Base-by-base conservation (phyloP, 2,797 vertebrate genomes). In the Sebastolobus alascanus region DNA sequence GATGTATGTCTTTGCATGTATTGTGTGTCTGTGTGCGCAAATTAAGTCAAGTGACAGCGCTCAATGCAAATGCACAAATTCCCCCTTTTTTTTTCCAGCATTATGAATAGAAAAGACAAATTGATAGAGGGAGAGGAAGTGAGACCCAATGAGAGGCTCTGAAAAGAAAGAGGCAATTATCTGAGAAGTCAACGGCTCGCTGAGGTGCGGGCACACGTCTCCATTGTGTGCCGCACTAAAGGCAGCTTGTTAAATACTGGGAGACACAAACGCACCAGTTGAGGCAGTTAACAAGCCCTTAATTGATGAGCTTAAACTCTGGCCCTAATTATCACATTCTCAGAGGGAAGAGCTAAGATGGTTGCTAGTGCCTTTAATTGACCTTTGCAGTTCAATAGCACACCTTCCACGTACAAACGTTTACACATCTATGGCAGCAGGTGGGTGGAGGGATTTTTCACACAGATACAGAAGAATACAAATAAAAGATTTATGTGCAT, bases 311-410 rank as follows among this genome's bases (percentile, higher is more conserved):
- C 86, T 96, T 95, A 93, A 95, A 93, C 90, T 87, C 79, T 85
- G 88, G 86, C 68, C 88, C 95, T 95, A 93, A 95, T 96, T 96
- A 96, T 77, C 91, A 92, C 95, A 96, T 96, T 96, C 95, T 95
- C 94, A 76, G 82, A 79, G 74, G 94, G 88, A 92, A 94, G 96
- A 96, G 94, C 87, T 86, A 71, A 88, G 43, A 76, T 87, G 85
- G 96, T 96, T 96, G 96, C 96, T 95, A 96, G 84, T 93, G 91
- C 61, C 88, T 91, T 90, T 94, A 94, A 94, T 94, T 96, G 92
- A 88, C 89, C 92, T 93, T 90, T 90, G n/a, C 83, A 72, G 81
- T 86, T 93, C 85, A 87, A 79, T 79, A 71, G 73, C 74, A 46
- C 82, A 75, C 77, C 84, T 87, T 89, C 87, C 86, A 82, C 78